Evolutionary conservation across 2,888 invertebrate species (phyloP), one percentile per base, ranked within the genome.

Genomic region (Oegoconia quadripuncta): DNA sequence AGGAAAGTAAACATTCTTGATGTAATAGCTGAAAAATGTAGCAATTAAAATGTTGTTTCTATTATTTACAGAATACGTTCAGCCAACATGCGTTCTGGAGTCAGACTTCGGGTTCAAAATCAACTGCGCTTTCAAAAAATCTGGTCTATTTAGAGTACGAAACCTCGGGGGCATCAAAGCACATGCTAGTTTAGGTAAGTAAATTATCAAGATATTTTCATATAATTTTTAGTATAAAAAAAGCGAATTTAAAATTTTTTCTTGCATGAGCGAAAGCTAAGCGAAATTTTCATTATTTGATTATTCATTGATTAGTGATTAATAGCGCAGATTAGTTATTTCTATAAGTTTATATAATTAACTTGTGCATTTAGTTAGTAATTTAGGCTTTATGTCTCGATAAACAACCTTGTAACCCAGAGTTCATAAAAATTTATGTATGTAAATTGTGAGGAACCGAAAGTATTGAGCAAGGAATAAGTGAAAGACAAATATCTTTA

Each of bases 101-200:
- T 95, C 95, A 64, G 95, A 95, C 83, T 96, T 95, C 75, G 96
- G 96, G 62, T 95, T 96, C 90, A 92, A 92, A 75, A 90, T 96
- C 77, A 95, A 95, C 90, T 96, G 96, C 88, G 95, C 95, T 74
- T 95, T 96, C 91, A 95, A 95, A 90, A 96, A 96, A 84, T 94
- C 95, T 55, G 93, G 95, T 60, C 91, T 96, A 63, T 96, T 96
- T 90, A 92, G 96, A 72, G 93, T 96, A 64, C 90, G 96, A 87
- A 96, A 96, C 84, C 92, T 96, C 64, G 96, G 96, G 74, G 96
- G 96, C 60, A 88, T 96, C 74, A 96, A 96, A 88, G 95, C 95
- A 69, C 95, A 95, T 88, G 92, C 95, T 74, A 95, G 95, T 82
- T 90, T 95, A 89, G 95, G 95, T 95, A 91, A 93, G 90, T 50